Evolutionary conservation across 2,113 vertebrate species (phyloP).

Genomic region (cattle (Bos taurus)): DNA sequence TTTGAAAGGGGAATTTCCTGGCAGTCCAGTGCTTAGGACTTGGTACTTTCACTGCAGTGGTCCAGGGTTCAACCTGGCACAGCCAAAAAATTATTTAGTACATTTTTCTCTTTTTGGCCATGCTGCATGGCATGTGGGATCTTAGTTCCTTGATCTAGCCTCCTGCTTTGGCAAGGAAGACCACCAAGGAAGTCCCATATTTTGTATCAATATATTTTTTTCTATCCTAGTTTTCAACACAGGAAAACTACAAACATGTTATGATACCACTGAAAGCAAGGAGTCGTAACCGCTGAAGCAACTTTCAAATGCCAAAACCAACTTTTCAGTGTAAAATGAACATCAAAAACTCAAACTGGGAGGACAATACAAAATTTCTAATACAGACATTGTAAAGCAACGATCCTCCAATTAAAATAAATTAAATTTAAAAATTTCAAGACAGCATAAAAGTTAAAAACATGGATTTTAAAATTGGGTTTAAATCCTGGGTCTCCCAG

Average conservation of each 20-base stretch:
- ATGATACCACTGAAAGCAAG: neutral
- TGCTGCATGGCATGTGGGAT: neutral
- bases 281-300: neutral
- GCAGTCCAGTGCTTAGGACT: neutral
- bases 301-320: neutral
- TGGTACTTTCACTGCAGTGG: neutral
- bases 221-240: neutral
- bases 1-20: neutral
- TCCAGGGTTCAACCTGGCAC: neutral
- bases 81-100: neutral
- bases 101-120: neutral
- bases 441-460: neutral
- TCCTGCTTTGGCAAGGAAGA: neutral
- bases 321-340: neutral
- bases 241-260: neutral
- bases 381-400: neutral
- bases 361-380: neutral
- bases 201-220: neutral
- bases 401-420: neutral
- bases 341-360: neutral
- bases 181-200: neutral
- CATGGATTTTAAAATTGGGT: neutral
- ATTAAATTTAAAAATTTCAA: neutral
- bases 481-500: slow-evolving; percentile 5
- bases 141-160: neutral